Conservation (phyloP, 2,113 vertebrate species). For the Formicarius rufipectus region DNA sequence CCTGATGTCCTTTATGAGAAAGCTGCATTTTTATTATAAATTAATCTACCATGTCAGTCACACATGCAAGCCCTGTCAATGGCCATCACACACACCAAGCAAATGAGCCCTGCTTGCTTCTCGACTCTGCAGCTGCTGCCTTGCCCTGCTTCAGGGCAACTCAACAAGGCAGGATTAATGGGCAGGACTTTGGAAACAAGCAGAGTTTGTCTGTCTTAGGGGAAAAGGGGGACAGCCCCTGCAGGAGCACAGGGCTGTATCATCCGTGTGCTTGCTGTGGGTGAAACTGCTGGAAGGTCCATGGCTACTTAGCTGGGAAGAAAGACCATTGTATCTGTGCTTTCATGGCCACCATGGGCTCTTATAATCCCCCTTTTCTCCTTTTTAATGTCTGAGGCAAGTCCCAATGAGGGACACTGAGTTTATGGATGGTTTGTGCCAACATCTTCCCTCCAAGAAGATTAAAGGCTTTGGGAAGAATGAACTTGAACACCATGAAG, state of each 20-base stretch:
- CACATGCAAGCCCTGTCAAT: not conserved
- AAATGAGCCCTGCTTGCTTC: not conserved
- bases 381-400: not conserved
- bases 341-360: not conserved
- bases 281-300: not conserved
- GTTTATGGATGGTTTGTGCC: not conserved
- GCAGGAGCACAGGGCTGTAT: accelerated
- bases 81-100: not conserved
- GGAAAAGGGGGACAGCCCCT: not conserved
- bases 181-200: not conserved
- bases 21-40: constrained; percentile 13
- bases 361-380: not conserved
- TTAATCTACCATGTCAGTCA: constrained; percentile 11
- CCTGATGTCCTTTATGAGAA: not conserved
- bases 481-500: not conserved
- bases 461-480: not conserved
- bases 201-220: not conserved
- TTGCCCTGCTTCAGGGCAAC: not conserved
- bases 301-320: not conserved
- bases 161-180: not conserved
- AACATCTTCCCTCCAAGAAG: not conserved
- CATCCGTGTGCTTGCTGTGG: not conserved
- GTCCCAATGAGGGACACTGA: not conserved
- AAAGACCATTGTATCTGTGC: accelerated
- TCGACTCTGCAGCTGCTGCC: not conserved